Evolutionary conservation across 2,888 invertebrate genomes (phyloP).

Genomic region (Eupithecia insigniata): DNA sequence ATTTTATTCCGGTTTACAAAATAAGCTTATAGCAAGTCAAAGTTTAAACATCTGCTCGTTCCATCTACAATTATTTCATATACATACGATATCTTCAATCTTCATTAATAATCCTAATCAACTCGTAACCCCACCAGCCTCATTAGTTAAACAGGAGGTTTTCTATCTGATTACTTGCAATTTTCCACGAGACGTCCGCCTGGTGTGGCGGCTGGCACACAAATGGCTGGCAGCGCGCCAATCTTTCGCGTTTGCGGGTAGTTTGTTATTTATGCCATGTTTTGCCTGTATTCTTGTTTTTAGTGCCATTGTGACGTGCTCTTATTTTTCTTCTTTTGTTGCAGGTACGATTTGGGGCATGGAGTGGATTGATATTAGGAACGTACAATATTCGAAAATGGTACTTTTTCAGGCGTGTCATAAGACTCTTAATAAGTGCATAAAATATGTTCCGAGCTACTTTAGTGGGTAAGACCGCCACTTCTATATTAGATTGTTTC

Average conservation of each 20-base stretch:
- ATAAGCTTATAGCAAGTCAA: not conserved
- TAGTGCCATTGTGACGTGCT: slow-evolving; percentile 2
- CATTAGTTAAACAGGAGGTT: slow-evolving; percentile 23
- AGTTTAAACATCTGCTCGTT: not conserved
- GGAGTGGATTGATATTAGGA: slow-evolving; percentile 12
- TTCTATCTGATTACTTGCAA: slow-evolving; percentile 23
- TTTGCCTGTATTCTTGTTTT: slow-evolving; percentile 44
- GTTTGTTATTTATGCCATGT: slow-evolving; percentile 40
- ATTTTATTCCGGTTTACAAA: not conserved
- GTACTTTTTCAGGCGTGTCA: not conserved
- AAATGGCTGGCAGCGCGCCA: slow-evolving; percentile 49
- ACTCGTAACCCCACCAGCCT: slow-evolving; percentile 12
- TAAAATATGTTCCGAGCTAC: too few relatives aligned
- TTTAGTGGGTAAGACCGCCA: not conserved
- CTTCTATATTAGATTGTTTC: too few relatives aligned
- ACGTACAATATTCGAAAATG: not conserved
- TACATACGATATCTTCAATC: slow-evolving; percentile 1
- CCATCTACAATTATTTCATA: not conserved
- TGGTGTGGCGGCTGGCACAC: slow-evolving; percentile 29
- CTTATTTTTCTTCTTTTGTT: slow-evolving; percentile 41
- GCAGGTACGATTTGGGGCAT: slow-evolving; percentile 45
- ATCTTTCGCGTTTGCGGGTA: slow-evolving; percentile 32
- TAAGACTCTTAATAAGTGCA: not conserved
- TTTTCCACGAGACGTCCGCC: slow-evolving; percentile 37
- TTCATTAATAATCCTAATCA: slow-evolving; percentile 1